Percentiles rank a stretch among this genome's conserved stretches.
Conservation (phyloP, 2,113 vertebrate species). For the Aldabrachelys gigantea region DNA sequence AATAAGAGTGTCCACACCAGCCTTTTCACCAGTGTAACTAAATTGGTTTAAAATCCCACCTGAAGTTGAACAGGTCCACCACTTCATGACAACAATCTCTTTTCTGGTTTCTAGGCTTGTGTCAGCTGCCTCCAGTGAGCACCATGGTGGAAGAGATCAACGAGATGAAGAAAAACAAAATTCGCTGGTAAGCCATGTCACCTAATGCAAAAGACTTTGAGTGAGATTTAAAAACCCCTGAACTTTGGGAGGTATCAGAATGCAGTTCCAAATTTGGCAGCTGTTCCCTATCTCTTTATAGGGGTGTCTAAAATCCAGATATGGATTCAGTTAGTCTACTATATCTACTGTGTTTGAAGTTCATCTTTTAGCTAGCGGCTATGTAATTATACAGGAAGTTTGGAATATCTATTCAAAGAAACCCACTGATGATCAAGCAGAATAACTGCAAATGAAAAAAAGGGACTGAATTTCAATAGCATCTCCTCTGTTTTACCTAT, state of each 20-base stretch:
- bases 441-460: rapidly evolving
- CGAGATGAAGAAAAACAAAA: slow-evolving; percentile 55
- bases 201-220: rapidly evolving
- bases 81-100: rapidly evolving
- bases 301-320: background rate
- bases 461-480: background rate
- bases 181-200: slow-evolving; percentile 43
- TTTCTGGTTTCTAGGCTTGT: slow-evolving; percentile 63
- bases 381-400: background rate
- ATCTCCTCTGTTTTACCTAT: background rate
- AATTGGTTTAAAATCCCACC: background rate
- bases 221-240: background rate
- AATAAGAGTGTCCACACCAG: background rate
- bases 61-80: background rate
- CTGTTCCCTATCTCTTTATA: rapidly evolving
- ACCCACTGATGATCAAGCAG: rapidly evolving
- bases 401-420: background rate
- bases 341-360: background rate
- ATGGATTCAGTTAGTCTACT: background rate
- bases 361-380: background rate
- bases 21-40: background rate
- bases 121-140: slow-evolving; percentile 59
- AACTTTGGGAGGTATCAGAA: background rate
- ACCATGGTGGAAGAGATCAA: slow-evolving; percentile 73
- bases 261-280: background rate